phyloP scores from a whole-genome alignment of 2,888 invertebrate genomes.

The Chymomyza procnemis region DNA sequence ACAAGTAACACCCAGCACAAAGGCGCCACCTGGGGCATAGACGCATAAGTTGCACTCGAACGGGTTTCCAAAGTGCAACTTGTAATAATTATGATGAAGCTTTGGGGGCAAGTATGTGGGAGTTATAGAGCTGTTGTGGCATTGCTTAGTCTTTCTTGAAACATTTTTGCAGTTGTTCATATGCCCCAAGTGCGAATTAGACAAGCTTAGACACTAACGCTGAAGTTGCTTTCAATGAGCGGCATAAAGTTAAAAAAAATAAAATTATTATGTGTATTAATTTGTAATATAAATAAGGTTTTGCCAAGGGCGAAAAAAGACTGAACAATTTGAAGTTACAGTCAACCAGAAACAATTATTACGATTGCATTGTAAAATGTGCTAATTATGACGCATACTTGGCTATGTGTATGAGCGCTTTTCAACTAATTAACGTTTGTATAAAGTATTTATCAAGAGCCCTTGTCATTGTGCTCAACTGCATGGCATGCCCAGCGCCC shows the following conservation, averaged over 20 bases:
- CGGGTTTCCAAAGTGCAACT: conserved; percentile 25
- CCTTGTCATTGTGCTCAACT: conserved; percentile 20
- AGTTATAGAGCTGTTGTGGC: background rate
- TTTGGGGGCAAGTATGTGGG: no score
- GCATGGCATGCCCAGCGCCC: conserved; percentile 27
- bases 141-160: background rate
- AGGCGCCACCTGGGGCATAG: background rate
- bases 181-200: background rate
- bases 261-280: conserved; percentile 43
- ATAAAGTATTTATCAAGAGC: conserved; percentile 40
- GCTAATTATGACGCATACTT: conserved; percentile 17
- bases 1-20: background rate
- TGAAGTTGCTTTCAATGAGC: conserved; percentile 62
- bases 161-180: conserved; percentile 39
- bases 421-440: conserved; percentile 9
- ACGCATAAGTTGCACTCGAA: conserved; percentile 19
- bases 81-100: conserved; percentile 40
- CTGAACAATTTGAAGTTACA: background rate
- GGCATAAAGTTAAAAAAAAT: conserved; percentile 56
- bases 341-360: background rate
- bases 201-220: conserved; percentile 7
- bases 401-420: background rate
- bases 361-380: background rate
- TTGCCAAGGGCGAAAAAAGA: no score
- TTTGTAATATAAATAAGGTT: conserved; percentile 44